Conservation (phyloP, 2,113 vertebrate genomes). For the Pogonocichla stellata region DNA sequence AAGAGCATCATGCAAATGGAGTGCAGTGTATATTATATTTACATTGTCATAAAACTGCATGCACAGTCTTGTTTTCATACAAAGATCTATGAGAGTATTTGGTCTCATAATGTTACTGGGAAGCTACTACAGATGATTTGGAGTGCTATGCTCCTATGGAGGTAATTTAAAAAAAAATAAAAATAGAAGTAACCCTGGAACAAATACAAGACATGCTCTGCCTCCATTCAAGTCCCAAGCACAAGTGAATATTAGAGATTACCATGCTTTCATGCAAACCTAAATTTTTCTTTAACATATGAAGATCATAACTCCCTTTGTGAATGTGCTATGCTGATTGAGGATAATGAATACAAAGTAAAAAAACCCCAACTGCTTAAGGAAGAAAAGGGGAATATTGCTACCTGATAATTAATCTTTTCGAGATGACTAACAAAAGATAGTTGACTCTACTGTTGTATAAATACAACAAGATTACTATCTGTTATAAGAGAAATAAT, state of each 20-base stretch:
- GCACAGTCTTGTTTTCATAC: not conserved
- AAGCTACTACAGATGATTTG: not conserved
- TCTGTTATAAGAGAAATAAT: not conserved
- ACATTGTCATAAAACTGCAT: not conserved
- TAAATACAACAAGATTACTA: not conserved
- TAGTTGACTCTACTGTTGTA: not conserved
- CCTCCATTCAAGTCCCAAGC: not conserved
- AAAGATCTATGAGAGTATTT: not conserved
- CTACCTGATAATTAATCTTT: not conserved
- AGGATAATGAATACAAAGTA: not conserved
- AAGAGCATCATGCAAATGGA: not conserved
- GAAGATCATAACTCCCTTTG: not conserved
- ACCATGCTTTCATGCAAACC: not conserved
- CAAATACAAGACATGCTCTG: not conserved
- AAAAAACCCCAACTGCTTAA: not conserved
- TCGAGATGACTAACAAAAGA: not conserved
- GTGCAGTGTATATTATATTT: not conserved
- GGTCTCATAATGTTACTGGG: not conserved
- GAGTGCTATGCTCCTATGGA: not conserved
- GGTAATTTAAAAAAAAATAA: not conserved
- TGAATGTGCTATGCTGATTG: not conserved
- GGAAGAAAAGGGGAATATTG: not conserved
- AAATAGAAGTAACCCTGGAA: not conserved
- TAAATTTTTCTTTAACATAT: not conserved
- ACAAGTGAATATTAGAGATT: not conserved